phyloP scores from a whole-genome alignment of 2,888 invertebrate genomes.

The Miltochrista miniata region DNA sequence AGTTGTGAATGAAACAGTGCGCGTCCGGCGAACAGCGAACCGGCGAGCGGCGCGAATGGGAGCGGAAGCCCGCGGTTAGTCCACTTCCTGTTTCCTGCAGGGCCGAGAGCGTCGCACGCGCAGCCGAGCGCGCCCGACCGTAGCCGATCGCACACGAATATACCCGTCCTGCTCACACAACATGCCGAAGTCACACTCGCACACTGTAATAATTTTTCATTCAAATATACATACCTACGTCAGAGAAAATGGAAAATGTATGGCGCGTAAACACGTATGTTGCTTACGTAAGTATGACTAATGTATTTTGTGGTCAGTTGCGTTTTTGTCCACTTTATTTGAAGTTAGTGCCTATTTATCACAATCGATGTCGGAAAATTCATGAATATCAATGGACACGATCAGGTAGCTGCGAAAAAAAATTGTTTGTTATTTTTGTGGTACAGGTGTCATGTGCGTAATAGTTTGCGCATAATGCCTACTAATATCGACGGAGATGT shows the following conservation, averaged over 20 bases:
- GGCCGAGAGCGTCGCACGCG: conserved; percentile 72
- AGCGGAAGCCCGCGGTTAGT: conserved; percentile 83
- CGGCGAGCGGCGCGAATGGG: conserved; percentile 72
- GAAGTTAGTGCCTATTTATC: conserved; percentile 6
- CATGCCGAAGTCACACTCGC: conserved; percentile 14
- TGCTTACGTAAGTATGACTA: conserved; percentile 13
- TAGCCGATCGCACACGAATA: conserved; percentile 46
- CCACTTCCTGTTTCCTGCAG: conserved; percentile 84
- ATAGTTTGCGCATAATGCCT: too few relatives aligned
- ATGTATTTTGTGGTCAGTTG: conserved; percentile 27
- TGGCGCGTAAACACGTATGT: conserved; percentile 7
- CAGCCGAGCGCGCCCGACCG: conserved; percentile 66
- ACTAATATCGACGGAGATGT: too few relatives aligned
- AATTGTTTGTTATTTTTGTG: background rate
- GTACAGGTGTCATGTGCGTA: background rate
- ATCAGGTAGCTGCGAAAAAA: background rate
- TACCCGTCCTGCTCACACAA: conserved; percentile 29
- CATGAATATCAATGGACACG: background rate
- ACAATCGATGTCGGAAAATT: background rate
- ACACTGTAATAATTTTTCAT: conserved; percentile 27
- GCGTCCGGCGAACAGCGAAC: conserved; percentile 61
- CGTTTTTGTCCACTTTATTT: conserved; percentile 6
- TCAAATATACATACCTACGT: conserved; percentile 10
- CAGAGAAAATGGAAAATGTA: conserved; percentile 32
- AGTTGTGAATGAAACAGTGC: conserved; percentile 75